Evolutionary conservation across 1,140 invertebrate species (phyloP).

Genomic region (Phenacoccus solenopsis): DNA sequence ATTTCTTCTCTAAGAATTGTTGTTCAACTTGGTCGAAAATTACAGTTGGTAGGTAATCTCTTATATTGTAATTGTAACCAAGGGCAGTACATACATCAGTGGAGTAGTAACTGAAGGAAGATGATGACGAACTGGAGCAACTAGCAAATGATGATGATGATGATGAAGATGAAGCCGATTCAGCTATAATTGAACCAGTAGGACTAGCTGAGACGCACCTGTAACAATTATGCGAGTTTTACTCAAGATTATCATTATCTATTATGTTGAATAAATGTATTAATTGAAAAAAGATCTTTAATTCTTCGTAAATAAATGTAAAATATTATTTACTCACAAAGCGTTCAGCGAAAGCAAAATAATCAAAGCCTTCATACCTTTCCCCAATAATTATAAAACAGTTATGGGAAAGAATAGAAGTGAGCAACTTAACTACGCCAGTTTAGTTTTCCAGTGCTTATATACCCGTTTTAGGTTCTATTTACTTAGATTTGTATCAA

Average conservation of each 20-base stretch:
- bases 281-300: background rate
- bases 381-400: too few species aligned
- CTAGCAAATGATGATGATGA: background rate
- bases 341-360: too few species aligned
- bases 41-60: background rate
- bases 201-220: background rate
- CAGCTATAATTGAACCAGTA: background rate
- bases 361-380: background rate
- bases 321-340: too few species aligned
- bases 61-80: background rate
- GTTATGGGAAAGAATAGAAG: too few species aligned
- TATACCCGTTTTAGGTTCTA: too few species aligned
- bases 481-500: too few species aligned
- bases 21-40: background rate
- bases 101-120: background rate
- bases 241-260: too few species aligned
- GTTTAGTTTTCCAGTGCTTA: too few species aligned
- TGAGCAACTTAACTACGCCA: too few species aligned
- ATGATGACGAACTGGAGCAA: background rate
- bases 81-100: background rate
- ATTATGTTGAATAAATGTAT: too few species aligned
- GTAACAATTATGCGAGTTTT: background rate
- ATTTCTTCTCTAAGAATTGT: background rate
- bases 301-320: too few species aligned
- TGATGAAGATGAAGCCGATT: background rate